These are phyloP conservation scores for Virgularia gustaviana DNA, from an alignment of 92 coral and sea anemone genomes.

Conservation along the genomic window DNA sequence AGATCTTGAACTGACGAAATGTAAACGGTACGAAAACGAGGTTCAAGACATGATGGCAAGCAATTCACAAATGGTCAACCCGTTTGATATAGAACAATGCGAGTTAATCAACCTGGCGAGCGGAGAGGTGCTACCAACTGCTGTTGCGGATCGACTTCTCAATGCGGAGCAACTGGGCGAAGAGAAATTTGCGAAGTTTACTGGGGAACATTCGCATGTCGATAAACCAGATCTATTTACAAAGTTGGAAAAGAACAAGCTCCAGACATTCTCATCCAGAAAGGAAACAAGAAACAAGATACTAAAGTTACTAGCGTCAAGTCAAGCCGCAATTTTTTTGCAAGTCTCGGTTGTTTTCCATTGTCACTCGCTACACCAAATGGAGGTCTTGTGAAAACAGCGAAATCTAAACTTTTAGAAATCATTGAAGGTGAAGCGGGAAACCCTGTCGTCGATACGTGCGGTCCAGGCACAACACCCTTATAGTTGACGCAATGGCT, in stretches of 20 bases:
- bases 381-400: neutral
- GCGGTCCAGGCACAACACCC: neutral
- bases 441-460: neutral
- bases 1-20: neutral
- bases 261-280: neutral
- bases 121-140: neutral
- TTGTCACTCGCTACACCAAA: neutral
- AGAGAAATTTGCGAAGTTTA: neutral
- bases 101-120: neutral
- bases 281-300: neutral
- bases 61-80: neutral
- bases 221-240: neutral
- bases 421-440: too few species aligned
- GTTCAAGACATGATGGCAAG: neutral
- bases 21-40: neutral
- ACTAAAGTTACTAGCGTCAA: neutral
- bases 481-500: conserved; percentile 6
- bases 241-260: neutral
- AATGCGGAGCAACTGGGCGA: neutral
- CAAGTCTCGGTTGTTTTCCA: neutral
- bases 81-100: neutral
- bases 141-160: neutral
- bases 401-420: neutral
- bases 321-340: neutral
- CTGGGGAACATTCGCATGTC: neutral